phyloP scores from a whole-genome alignment of 2,888 invertebrate genomes.

The Phaonia tiefii region DNA sequence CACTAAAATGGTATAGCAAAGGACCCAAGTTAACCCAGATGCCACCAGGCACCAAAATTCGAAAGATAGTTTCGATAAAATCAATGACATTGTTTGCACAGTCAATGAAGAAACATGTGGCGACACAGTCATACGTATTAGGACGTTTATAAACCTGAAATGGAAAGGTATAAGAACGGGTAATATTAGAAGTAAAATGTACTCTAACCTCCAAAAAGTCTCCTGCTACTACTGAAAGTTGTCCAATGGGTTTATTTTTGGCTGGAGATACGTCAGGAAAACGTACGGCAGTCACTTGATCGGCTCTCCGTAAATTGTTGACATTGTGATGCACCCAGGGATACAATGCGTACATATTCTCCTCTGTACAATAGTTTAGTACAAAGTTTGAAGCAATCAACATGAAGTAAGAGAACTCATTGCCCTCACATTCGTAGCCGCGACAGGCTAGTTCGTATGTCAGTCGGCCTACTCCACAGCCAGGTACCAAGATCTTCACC shows the following conservation, averaged over 20 bases:
- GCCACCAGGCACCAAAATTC: constrained; percentile 93
- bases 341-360: constrained; percentile 90
- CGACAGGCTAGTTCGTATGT: constrained; percentile 95
- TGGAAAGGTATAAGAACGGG: constrained; percentile 8
- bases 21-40: constrained; percentile 96
- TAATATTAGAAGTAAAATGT: background rate
- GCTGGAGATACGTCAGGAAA: constrained; percentile 95
- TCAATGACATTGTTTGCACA: constrained; percentile 98
- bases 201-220: constrained; percentile 93
- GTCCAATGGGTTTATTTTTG: constrained; percentile 82
- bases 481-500: constrained; percentile 93
- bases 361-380: constrained; percentile 86
- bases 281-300: constrained; percentile 88
- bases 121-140: constrained; percentile 89
- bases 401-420: constrained; percentile 99
- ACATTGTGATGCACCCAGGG: constrained; percentile 98
- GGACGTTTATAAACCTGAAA: constrained; percentile 75
- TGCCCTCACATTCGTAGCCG: constrained; percentile 97
- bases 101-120: constrained; percentile 99
- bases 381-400: constrained; percentile 97
- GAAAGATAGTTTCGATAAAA: constrained; percentile 84
- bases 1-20: constrained; percentile 94
- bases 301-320: constrained; percentile 90
- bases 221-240: constrained; percentile 97
- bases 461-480: constrained; percentile 96